These are phyloP conservation scores for Helicoverpa assulta DNA, from an alignment of 2,888 invertebrate genomes.

Conservation along the genomic window DNA sequence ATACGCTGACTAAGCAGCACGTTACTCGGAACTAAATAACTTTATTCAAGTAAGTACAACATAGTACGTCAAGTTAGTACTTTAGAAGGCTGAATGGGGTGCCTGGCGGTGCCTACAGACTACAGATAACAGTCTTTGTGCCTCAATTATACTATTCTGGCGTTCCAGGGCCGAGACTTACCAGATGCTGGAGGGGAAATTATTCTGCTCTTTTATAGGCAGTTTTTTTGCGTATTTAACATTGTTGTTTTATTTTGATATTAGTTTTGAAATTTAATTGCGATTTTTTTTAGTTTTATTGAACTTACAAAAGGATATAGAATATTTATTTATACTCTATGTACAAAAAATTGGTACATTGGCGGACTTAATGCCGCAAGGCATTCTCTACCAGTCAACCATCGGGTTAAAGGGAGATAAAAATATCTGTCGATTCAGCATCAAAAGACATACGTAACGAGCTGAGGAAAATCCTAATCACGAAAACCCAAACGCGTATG, in stretches of 20 bases:
- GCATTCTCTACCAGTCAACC: too few species aligned
- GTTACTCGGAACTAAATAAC: constrained; percentile 43
- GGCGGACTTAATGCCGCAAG: too few species aligned
- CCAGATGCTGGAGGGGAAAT: constrained; percentile 17
- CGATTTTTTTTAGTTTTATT: too few species aligned
- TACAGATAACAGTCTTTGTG: constrained; percentile 65
- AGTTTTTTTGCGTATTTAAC: not conserved
- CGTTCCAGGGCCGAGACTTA: constrained; percentile 41
- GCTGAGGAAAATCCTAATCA: too few species aligned
- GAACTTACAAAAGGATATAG: too few species aligned
- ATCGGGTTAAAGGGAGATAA: too few species aligned
- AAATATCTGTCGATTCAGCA: too few species aligned
- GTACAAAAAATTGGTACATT: too few species aligned
- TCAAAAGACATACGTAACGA: too few species aligned
- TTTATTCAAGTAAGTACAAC: constrained; percentile 51
- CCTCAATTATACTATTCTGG: constrained; percentile 62
- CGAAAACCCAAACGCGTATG: too few species aligned
- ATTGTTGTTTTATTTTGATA: not conserved
- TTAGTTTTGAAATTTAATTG: not conserved
- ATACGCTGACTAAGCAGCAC: constrained; percentile 21
- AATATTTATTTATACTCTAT: too few species aligned
- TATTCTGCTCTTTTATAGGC: constrained; percentile 3
- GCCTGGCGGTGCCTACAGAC: constrained; percentile 56
- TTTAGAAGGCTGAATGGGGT: constrained; percentile 51
- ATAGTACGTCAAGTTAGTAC: constrained; percentile 52